These are phyloP conservation scores for Cynoglossus semilaevis DNA, from an alignment of 2,113 vertebrate genomes.

Conservation along the genomic window DNA sequence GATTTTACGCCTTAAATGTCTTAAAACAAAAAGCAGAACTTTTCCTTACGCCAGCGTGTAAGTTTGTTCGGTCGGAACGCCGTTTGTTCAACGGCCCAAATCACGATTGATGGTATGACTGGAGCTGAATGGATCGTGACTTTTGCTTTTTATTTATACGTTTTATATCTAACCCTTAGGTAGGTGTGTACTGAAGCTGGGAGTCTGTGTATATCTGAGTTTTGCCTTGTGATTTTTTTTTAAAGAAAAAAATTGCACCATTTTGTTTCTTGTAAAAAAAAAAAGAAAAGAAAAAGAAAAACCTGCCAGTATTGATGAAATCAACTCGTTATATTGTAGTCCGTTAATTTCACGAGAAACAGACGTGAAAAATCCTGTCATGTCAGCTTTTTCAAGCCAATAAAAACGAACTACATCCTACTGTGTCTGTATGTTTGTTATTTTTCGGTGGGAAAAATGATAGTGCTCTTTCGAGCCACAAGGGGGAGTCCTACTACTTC, in stretches of 20 bases:
- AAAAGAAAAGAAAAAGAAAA: slow-evolving; percentile 11
- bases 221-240: slow-evolving; percentile 9
- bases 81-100: slow-evolving; percentile 12
- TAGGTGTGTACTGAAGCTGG: slow-evolving; percentile 6
- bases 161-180: slow-evolving; percentile 29
- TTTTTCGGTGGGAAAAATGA: not conserved
- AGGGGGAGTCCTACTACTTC: slow-evolving; percentile 44
- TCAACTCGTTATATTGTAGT: slow-evolving; percentile 9
- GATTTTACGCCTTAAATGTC: slow-evolving; percentile 35
- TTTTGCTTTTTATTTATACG: slow-evolving; percentile 52
- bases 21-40: slow-evolving; percentile 27
- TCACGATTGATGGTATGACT: slow-evolving; percentile 35
- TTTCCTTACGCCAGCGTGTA: not conserved
- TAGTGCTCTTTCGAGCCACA: slow-evolving; percentile 15
- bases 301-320: slow-evolving; percentile 45
- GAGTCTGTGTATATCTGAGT: not conserved
- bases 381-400: slow-evolving; percentile 42
- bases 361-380: slow-evolving; percentile 2
- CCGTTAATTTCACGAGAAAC: slow-evolving; percentile 4
- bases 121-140: slow-evolving; percentile 25
- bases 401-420: slow-evolving; percentile 28
- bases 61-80: not conserved
- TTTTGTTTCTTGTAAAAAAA: slow-evolving; percentile 7
- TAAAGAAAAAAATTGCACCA: slow-evolving; percentile 26
- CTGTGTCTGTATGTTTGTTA: not conserved